Conservation (phyloP, 2,113 vertebrate species). For the Neolamprologus devosi region DNA sequence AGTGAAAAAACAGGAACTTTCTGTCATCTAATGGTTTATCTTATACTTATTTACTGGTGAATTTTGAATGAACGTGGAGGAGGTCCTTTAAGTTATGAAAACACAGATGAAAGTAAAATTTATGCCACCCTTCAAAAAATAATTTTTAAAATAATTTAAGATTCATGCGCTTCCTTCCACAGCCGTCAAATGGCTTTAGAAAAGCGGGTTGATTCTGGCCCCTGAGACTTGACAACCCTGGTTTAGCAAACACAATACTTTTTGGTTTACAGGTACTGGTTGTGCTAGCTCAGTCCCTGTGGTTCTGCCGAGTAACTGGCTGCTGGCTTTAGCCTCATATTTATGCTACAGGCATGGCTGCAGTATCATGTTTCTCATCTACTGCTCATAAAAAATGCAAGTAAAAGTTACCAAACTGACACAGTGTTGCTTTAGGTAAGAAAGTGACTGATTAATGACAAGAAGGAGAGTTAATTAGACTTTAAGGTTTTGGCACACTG, state of each 20-base stretch:
- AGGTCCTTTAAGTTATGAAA: neutral
- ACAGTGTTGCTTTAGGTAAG: neutral
- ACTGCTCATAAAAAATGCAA: neutral
- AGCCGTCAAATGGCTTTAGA: neutral
- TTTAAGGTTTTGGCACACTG: neutral
- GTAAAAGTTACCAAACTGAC: neutral
- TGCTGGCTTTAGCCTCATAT: neutral
- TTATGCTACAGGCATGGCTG: neutral
- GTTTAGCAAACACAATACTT: neutral
- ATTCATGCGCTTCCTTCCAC: fast-evolving
- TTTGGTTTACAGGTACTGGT: neutral
- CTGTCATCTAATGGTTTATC: neutral
- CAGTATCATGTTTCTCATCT: neutral
- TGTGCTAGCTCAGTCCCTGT: neutral
- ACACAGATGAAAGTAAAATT: neutral
- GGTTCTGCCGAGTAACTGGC: neutral
- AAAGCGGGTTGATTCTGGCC: neutral
- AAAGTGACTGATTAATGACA: neutral
- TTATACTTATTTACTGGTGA: neutral
- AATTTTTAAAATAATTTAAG: neutral
- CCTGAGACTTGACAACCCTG: neutral
- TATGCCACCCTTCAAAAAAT: neutral
- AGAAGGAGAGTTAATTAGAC: neutral
- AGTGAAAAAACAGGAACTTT: neutral
- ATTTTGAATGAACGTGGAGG: fast-evolving